A percentile compares a stretch with the other conserved stretches of the same genome.
These are phyloP conservation scores for Drosophila eohydei DNA, from an alignment of 2,888 invertebrate genomes.

Conservation along the genomic window DNA sequence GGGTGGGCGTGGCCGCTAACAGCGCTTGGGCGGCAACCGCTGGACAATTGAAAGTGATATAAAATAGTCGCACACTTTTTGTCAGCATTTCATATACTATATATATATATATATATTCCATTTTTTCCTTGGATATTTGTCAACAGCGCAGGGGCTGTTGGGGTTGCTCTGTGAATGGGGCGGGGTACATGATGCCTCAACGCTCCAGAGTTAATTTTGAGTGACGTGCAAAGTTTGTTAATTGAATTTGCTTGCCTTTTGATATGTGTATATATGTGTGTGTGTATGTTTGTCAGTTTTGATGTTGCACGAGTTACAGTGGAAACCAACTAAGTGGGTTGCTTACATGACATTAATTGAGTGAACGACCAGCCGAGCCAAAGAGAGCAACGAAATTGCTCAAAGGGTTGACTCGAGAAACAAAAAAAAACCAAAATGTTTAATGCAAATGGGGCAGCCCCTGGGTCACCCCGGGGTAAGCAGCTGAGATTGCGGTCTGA, in stretches of 20 bases:
- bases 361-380: slow-evolving; percentile 42
- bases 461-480: slow-evolving; percentile 58
- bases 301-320: slow-evolving; percentile 67
- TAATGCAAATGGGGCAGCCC: slow-evolving; percentile 70
- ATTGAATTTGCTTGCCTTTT: slow-evolving; percentile 75
- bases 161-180: slow-evolving; percentile 10
- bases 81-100: slow-evolving; percentile 41
- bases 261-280: slow-evolving; percentile 35
- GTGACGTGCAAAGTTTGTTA: slow-evolving; percentile 80
- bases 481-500: slow-evolving; percentile 70
- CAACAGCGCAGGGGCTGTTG: slow-evolving; percentile 32
- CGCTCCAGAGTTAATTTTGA: slow-evolving; percentile 75
- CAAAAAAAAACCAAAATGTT: slow-evolving; percentile 30
- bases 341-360: slow-evolving; percentile 81
- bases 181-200: slow-evolving; percentile 56
- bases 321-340: slow-evolving; percentile 78
- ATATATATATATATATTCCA: slow-evolving; percentile 13
- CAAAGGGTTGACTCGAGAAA: slow-evolving; percentile 53
- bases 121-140: slow-evolving; percentile 64
- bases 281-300: slow-evolving; percentile 47
- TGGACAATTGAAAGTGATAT: slow-evolving; percentile 78
- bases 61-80: slow-evolving; percentile 62
- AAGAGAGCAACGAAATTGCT: slow-evolving; percentile 37
- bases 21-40: slow-evolving; percentile 65
- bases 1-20: slow-evolving; percentile 43